Evolutionary conservation across 1,140 invertebrate genomes (phyloP).

Genomic region (Calephelis virginiensis): DNA sequence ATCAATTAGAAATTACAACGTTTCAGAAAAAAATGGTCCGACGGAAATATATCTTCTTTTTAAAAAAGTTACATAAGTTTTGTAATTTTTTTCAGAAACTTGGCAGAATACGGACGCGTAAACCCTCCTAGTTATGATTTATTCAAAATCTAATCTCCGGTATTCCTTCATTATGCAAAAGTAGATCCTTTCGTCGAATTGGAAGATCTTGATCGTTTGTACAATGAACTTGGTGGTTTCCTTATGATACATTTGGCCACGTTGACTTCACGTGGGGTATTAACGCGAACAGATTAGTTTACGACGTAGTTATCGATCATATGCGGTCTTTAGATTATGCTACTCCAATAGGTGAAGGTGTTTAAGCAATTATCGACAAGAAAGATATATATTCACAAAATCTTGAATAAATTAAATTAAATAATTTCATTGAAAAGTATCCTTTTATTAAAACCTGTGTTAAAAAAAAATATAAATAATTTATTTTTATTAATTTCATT

Average conservation of each 20-base stretch:
- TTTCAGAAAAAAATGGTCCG: too few relatives aligned
- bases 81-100: too few relatives aligned
- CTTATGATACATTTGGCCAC: slow-evolving; percentile 76
- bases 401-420: too few relatives aligned
- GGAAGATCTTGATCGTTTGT: slow-evolving; percentile 79
- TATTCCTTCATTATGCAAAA: slow-evolving; percentile 85
- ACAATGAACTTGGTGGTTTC: slow-evolving; percentile 79
- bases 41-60: too few relatives aligned
- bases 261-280: slow-evolving; percentile 81
- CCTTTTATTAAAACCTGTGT: too few relatives aligned
- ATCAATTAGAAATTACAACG: too few relatives aligned
- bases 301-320: slow-evolving; percentile 60
- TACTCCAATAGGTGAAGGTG: neutral
- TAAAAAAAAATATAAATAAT: too few relatives aligned
- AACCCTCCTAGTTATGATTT: slow-evolving; percentile 81
- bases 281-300: slow-evolving; percentile 68
- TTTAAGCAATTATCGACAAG: too few relatives aligned
- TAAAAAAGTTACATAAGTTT: too few relatives aligned
- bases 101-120: slow-evolving; percentile 69
- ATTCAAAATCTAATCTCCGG: slow-evolving; percentile 80
- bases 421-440: too few relatives aligned
- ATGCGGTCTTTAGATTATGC: slow-evolving; percentile 37
- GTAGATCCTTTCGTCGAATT: slow-evolving; percentile 85
- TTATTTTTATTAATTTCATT: too few relatives aligned
- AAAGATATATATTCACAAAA: too few relatives aligned